Evolutionary conservation across 2,113 vertebrate genomes (phyloP).

Genomic region (Zingel zingel): DNA sequence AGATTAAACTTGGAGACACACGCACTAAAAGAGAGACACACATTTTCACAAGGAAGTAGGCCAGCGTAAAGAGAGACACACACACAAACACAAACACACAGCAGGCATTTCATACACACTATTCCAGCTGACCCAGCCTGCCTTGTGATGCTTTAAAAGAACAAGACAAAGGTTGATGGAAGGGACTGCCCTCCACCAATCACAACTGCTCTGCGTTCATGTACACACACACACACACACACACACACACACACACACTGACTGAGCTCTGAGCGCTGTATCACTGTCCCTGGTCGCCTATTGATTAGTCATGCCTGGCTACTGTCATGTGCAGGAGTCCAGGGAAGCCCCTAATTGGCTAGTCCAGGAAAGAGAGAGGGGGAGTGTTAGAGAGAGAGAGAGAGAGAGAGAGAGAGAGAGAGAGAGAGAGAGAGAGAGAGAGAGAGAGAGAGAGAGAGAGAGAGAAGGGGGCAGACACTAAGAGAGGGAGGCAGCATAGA

Average conservation of each 20-base stretch:
- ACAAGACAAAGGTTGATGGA: conserved; percentile 74
- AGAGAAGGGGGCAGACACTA: conserved; percentile 46
- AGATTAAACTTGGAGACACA: neutral
- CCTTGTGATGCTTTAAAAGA: conserved; percentile 66
- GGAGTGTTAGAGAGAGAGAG: conserved; percentile 53
- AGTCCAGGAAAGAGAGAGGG: conserved; percentile 63
- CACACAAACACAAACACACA: conserved; percentile 36
- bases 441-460: conserved; percentile 23
- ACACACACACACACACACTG: conserved; percentile 21
- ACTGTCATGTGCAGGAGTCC: conserved; percentile 86
- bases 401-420: conserved; percentile 31
- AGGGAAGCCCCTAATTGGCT: conserved; percentile 83
- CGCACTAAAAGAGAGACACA: conserved; percentile 10
- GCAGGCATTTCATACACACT: conserved; percentile 42
- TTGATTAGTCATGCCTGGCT: conserved; percentile 90
- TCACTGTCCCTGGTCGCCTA: conserved; percentile 83
- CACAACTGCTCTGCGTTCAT: conserved; percentile 33
- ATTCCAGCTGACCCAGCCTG: conserved; percentile 60
- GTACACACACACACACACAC: neutral
- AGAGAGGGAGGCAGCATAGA: conserved; percentile 58
- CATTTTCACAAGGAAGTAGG: conserved; percentile 60
- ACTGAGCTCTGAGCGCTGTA: conserved; percentile 63
- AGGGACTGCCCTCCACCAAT: conserved; percentile 61
- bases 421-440: conserved; percentile 12
- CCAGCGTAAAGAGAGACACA: conserved; percentile 56